Base-by-base conservation (phyloP, 2,888 invertebrate genomes). In the Hanleya hanleyi region DNA sequence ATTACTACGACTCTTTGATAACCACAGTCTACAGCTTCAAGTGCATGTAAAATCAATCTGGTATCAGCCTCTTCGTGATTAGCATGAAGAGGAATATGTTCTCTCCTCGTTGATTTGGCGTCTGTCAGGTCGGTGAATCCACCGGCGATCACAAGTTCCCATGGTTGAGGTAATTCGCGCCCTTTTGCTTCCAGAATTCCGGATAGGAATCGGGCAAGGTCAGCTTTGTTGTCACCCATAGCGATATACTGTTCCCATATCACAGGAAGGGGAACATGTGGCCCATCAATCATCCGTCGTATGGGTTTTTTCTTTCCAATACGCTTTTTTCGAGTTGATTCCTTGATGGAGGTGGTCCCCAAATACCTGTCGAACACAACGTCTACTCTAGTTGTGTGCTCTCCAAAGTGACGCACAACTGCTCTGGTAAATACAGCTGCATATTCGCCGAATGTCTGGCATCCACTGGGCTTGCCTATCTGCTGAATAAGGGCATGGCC, bases 321-420 rank as follows among this genome's bases (percentile, higher is more conserved):
- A 29, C 75, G 66, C 50, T 69, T 50, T 47, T 26, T 47, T 38
- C 75, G 65, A 15, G 73, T 75, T 12, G 57, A 26, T 37, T 50
- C 26, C 57, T 75, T 75, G 33, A 73, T 75, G 15, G 67, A 75
- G 15, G n/a, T n/a, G n/a, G 33, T 35, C 32, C 36, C 64, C 12
- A 68, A 0, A 64, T 75, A 75, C 33, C 69, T 50, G 67, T 68
- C 70, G 65, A 70, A 75, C 41, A 72, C 68, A 15, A 75, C 74
- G 57, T 66, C 74, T 3, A 74, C 70, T 33, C 67, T 62, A 29
- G 1, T 2, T 49, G 49, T 51, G 47, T 22, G 32, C 3, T 32
- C 38, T 38, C 41, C 29, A 61, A 75, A 74, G 41, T 70, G 61
- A 22, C 29, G 41, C 9, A 69, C 15, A 3, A 75, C 51, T 29